Evolutionary conservation across 2,113 vertebrate genomes (phyloP).

Genomic region (Rhea americana): DNA sequence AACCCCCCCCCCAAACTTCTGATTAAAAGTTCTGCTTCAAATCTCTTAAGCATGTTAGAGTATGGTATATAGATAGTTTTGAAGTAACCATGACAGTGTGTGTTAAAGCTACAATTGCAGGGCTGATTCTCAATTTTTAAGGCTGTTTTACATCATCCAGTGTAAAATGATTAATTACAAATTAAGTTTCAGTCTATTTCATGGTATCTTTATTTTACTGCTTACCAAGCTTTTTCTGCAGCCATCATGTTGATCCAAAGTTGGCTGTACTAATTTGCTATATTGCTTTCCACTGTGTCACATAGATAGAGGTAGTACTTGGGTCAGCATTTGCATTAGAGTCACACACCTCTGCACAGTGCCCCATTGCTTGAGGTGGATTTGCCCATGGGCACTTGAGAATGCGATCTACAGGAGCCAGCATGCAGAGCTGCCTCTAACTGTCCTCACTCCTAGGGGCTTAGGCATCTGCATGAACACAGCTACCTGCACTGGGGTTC

Average conservation of each 20-base stretch:
- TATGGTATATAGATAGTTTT: background rate
- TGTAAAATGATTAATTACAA: constrained; percentile 36
- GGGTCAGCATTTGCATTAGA: background rate
- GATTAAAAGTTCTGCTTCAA: constrained; percentile 21
- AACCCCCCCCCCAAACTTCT: background rate
- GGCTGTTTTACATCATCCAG: constrained; percentile 2
- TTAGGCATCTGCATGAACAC: background rate
- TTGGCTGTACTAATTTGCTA: background rate
- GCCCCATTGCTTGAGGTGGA: background rate
- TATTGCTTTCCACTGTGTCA: background rate
- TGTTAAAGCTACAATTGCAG: background rate
- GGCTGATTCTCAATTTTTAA: constrained; percentile 2
- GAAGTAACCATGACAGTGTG: constrained; percentile 29
- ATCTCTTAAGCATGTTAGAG: constrained; percentile 39
- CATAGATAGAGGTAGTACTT: background rate
- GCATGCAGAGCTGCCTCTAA: accelerated
- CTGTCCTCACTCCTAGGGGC: accelerated
- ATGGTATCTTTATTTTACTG: background rate
- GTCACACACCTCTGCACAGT: background rate
- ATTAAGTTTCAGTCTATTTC: background rate
- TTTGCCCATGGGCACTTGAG: background rate
- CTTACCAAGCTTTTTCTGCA: background rate
- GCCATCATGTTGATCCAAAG: background rate
- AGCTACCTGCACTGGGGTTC: background rate
- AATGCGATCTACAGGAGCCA: background rate